These are phyloP conservation scores for Hydractinia symbiolongicarpus DNA, from an alignment of 30 jellyfish, hydroid and myxozoan genomes.

Conservation along the genomic window DNA sequence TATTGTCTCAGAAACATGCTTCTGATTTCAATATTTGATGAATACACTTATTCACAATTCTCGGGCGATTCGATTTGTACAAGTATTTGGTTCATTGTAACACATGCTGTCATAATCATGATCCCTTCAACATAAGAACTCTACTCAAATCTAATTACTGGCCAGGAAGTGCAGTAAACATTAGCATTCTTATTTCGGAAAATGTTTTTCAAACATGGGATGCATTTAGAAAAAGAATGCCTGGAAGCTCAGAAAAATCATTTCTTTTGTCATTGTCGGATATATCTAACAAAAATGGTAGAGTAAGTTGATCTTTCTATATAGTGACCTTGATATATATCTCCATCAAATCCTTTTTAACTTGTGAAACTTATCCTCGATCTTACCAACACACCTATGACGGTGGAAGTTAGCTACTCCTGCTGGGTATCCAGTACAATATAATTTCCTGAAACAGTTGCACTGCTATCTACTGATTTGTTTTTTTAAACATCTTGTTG, in stretches of 20 bases:
- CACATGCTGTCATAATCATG: conserved; percentile 7
- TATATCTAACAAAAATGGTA: too few species aligned
- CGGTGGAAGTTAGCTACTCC: too few species aligned
- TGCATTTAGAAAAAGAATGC: conserved; percentile 19
- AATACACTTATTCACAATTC: background rate
- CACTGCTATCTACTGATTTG: too few species aligned
- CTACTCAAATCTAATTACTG: conserved; percentile 29
- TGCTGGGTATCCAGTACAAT: too few species aligned
- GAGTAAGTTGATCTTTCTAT: background rate
- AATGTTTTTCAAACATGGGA: conserved; percentile 25
- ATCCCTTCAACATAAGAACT: conserved; percentile 9
- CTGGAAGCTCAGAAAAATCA: conserved; percentile 37
- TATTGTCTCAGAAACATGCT: too few species aligned
- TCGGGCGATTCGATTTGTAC: conserved; percentile 28
- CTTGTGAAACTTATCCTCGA: too few species aligned
- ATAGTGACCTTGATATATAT: background rate
- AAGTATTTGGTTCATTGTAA: conserved; percentile 18
- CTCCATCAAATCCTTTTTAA: too few species aligned
- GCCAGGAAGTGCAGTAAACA: conserved; percentile 31
- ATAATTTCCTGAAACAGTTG: too few species aligned
- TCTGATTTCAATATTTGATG: background rate
- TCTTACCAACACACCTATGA: too few species aligned
- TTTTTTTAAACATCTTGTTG: too few species aligned
- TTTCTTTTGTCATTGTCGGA: conserved; percentile 14
- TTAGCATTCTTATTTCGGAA: background rate